These are phyloP conservation scores for Gobio gobio DNA, from an alignment of 2,113 vertebrate genomes.

Conservation along the genomic window DNA sequence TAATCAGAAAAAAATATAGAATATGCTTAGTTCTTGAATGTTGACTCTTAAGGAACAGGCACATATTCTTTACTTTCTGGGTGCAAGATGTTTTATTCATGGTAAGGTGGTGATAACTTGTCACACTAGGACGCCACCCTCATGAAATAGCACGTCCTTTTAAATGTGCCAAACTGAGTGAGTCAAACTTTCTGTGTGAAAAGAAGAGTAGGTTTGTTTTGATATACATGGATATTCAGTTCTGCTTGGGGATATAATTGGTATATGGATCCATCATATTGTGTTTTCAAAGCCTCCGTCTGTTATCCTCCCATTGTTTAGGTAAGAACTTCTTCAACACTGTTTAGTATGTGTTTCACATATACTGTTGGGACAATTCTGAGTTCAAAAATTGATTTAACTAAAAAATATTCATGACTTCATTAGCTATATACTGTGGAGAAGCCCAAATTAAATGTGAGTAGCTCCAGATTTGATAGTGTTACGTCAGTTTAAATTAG, in stretches of 20 bases:
- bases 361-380: background rate
- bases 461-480: conserved; percentile 19
- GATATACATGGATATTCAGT: conserved; percentile 5
- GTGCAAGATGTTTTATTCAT: conserved; percentile 78
- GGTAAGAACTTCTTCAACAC: background rate
- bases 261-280: background rate
- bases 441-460: conserved; percentile 1
- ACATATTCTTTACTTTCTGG: conserved; percentile 65
- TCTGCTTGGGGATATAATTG: background rate
- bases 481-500: conserved; percentile 45
- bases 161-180: conserved; percentile 42
- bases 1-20: conserved; percentile 62
- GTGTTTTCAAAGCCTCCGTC: background rate
- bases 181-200: conserved; percentile 37
- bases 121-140: conserved; percentile 70
- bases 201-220: conserved; percentile 42
- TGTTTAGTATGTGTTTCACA: background rate
- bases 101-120: conserved; percentile 69
- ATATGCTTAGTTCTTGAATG: conserved; percentile 69
- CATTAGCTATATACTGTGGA: background rate
- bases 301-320: background rate
- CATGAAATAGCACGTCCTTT: conserved; percentile 67
- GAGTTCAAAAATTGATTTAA: background rate
- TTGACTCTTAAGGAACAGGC: conserved; percentile 69
- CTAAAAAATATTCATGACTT: background rate